Percentiles rank a stretch among this genome's conserved stretches.
These are phyloP conservation scores for Xestia ashworthii DNA, from an alignment of 2,888 invertebrate genomes.

Conservation along the genomic window DNA sequence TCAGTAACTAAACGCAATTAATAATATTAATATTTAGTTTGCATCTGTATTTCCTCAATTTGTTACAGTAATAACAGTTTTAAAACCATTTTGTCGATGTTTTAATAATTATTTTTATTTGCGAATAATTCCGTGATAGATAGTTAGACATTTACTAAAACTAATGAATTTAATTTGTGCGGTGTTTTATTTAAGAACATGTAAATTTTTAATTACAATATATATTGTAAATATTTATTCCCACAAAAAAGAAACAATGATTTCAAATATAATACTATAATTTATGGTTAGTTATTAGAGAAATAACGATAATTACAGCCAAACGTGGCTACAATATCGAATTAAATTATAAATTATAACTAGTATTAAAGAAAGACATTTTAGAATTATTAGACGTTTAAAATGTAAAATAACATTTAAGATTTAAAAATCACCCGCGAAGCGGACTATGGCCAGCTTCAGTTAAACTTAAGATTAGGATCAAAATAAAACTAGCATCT, in stretches of 20 bases:
- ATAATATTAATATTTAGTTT: neutral
- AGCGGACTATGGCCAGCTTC: neutral
- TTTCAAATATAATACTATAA: neutral
- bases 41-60: neutral
- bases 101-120: neutral
- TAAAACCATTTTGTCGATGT: neutral
- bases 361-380: neutral
- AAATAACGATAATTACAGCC: neutral
- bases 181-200: neutral
- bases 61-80: neutral
- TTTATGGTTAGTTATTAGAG: neutral
- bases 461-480: neutral
- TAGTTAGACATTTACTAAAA: neutral
- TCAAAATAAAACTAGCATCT: neutral
- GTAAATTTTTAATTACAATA: neutral
- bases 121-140: neutral
- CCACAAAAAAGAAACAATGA: neutral
- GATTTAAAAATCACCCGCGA: neutral
- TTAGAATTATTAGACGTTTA: neutral
- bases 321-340: neutral
- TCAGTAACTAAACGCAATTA: neutral
- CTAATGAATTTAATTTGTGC: neutral
- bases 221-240: neutral
- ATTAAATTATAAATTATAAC: neutral
- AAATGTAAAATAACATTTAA: neutral